Conservation (phyloP, 2,888 invertebrate genomes). For the Aspidapion aeneum region DNA sequence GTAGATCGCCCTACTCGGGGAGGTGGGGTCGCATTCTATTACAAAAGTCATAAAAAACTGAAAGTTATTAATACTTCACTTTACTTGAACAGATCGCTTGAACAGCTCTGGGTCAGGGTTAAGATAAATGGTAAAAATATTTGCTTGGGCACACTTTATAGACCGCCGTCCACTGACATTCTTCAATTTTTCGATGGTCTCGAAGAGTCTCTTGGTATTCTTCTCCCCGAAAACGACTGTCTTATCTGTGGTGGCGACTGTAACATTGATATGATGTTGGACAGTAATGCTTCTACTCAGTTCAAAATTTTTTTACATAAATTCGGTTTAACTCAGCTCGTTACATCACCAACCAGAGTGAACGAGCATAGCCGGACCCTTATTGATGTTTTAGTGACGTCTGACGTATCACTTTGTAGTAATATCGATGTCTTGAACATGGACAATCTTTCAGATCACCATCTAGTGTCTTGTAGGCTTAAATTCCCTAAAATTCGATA, state of each 20-base stretch:
- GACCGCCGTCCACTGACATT: neutral
- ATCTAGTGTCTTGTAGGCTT: neutral
- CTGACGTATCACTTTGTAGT: neutral
- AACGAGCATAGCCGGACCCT: neutral
- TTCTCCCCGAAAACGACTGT: neutral
- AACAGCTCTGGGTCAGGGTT: no score
- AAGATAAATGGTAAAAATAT: no score
- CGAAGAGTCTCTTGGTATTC: neutral
- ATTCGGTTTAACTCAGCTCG: neutral
- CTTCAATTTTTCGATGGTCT: neutral
- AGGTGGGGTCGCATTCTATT: no score
- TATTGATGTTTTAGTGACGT: conserved; percentile 3
- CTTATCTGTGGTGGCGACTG: neutral
- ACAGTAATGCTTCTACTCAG: neutral
- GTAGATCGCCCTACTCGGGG: no score
- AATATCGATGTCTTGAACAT: conserved; percentile 6
- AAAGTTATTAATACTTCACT: no score
- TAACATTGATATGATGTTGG: neutral
- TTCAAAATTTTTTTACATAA: conserved; percentile 1
- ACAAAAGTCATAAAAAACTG: no score
- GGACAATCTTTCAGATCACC: conserved; percentile 11
- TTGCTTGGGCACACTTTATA: neutral
- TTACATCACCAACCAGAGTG: conserved; percentile 1
- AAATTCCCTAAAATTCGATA: neutral
- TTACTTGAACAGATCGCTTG: no score